Conservation (phyloP, 2,797 vertebrate species). For the Eulemur rubriventer region DNA sequence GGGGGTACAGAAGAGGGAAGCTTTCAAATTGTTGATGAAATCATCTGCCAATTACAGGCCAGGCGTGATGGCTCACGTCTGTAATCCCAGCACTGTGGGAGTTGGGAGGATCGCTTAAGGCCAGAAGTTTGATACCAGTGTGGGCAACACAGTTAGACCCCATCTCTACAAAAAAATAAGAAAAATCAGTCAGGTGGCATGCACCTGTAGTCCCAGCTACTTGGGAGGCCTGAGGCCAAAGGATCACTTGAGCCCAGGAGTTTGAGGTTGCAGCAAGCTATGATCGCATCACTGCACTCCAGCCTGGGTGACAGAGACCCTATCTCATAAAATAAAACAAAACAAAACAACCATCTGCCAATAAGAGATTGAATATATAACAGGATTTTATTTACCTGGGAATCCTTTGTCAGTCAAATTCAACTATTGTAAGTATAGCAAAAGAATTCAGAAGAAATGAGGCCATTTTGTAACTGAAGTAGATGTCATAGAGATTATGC, state of each 20-base stretch:
- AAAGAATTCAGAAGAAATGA: conserved; percentile 9
- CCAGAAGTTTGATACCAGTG: neutral
- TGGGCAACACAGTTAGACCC: neutral
- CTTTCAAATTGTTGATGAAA: conserved; percentile 24
- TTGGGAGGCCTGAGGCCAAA: neutral
- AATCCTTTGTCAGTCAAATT: neutral
- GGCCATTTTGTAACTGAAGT: neutral
- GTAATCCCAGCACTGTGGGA: neutral
- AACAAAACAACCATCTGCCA: neutral
- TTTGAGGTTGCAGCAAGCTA: neutral
- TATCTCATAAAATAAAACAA: no score
- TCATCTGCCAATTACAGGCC: neutral
- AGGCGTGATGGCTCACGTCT: neutral
- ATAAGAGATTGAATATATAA: conserved; percentile 9
- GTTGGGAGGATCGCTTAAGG: neutral
- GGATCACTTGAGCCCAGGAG: neutral
- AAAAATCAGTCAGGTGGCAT: neutral
- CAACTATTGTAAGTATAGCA: neutral
- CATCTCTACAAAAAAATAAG: neutral
- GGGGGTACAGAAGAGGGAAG: neutral
- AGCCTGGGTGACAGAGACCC: neutral
- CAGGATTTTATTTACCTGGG: neutral
- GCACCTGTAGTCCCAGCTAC: neutral
- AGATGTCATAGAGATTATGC: neutral
- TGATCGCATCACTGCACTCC: neutral